Evolutionary conservation across 2,797 vertebrate genomes (phyloP), one percentile per base, ranked within the genome.

Genomic region (Tangara arthus): DNA sequence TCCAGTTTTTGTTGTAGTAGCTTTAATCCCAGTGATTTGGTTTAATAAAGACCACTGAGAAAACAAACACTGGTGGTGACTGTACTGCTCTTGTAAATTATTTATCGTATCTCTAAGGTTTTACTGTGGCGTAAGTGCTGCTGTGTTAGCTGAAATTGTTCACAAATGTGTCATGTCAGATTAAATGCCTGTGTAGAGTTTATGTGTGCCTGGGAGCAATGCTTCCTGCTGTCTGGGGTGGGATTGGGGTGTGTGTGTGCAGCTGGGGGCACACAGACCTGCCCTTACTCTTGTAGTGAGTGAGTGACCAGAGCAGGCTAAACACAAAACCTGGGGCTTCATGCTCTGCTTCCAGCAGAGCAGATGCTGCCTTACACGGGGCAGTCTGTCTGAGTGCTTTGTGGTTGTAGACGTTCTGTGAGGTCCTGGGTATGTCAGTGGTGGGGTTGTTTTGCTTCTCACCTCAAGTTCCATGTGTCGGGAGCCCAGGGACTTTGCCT

Each of bases 21-120:
- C 88, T 93, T 93, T 96, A 94, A 96, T 96, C 95, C 73, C 53
- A 50, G 85, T 86, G 76, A 88, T 89, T 93, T 70, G 66, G 78
- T 93, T 96, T 97, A 93, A 91, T 90, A 94, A 93, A 92, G 90
- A 95, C 89, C 88, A 70, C 83, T 94, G 92, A 96, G 93, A 95
- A 96, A 97, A 96, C 94, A 96, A 96, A 95, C 79, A 89, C n/a
- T 60, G 28, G 75, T 71, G 41, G 82, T 93, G 91, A 86, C 94
- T 82, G 66, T 26, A 1, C 61, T 35, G 55, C 66, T 89, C 82
- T 94, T 93, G 89, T 91, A 91, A 84, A 95, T 96, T 94, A 94
- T 95, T 93, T 95, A 52, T 96, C 79, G 3, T 81, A 77, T 96
- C 93, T 93, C 63, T 77, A 34, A 92, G 89, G 73, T 80, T 94